phyloP scores from a whole-genome alignment of 2,888 invertebrate genomes.

The Stenichneumon culpator region DNA sequence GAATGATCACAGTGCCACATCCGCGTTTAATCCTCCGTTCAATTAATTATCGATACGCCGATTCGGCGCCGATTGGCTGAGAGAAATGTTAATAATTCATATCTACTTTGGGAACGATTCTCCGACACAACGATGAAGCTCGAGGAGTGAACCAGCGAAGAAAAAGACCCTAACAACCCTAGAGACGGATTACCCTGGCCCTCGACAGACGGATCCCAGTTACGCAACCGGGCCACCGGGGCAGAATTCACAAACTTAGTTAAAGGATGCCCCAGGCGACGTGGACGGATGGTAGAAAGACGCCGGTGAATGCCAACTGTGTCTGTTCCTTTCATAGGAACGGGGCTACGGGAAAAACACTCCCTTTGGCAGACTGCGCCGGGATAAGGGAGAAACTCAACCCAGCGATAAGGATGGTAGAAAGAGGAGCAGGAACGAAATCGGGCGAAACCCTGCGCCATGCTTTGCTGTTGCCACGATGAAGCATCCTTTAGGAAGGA shows the following conservation, averaged over 20 bases:
- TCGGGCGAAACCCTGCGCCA: not conserved
- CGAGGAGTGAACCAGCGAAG: conserved; percentile 1
- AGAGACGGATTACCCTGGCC: not conserved
- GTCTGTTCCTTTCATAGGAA: conserved; percentile 25
- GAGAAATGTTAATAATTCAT: not conserved
- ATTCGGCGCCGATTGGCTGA: no score
- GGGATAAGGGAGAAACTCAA: conserved; percentile 21
- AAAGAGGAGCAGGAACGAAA: not conserved
- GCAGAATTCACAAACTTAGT: conserved; percentile 43
- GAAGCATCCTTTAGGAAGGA: conserved; percentile 43
- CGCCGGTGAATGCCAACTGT: conserved; percentile 31
- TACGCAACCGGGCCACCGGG: not conserved
- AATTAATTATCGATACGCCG: not conserved
- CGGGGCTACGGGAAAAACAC: not conserved
- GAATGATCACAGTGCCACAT: not conserved
- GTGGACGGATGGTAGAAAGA: conserved; percentile 55
- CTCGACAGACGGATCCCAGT: not conserved
- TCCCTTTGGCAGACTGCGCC: not conserved
- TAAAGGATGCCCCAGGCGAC: conserved; percentile 57
- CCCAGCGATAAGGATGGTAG: not conserved
- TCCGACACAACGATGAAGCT: not conserved
- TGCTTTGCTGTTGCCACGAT: conserved; percentile 12
- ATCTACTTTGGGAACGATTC: not conserved
- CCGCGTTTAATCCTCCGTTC: not conserved
- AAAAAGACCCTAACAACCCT: conserved; percentile 5